Conservation (phyloP, 2,888 invertebrate genomes). For the Parelbella ahira region DNA sequence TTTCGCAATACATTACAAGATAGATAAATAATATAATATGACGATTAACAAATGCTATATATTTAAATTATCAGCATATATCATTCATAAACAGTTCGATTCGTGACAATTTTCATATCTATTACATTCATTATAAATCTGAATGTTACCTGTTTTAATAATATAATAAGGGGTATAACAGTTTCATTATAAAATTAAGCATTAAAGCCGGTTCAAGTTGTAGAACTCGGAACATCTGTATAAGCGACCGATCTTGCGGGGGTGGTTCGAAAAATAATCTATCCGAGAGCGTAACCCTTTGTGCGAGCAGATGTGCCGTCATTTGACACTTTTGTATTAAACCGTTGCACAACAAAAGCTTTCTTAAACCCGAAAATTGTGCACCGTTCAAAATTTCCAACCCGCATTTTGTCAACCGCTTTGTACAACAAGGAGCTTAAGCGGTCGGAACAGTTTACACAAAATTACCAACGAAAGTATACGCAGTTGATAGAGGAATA, state of each 20-base stretch:
- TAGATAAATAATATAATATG: too few species aligned
- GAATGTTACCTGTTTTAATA: too few species aligned
- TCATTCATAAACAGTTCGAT: too few species aligned
- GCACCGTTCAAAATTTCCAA: slow-evolving; percentile 68
- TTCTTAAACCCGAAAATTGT: slow-evolving; percentile 78
- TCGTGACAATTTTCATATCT: too few species aligned
- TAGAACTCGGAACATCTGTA: slow-evolving; percentile 65
- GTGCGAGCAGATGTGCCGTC: slow-evolving; percentile 78
- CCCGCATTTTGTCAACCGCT: slow-evolving; percentile 72
- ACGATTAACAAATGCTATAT: too few species aligned
- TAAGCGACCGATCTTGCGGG: slow-evolving; percentile 76
- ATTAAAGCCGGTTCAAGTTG: slow-evolving; percentile 18
- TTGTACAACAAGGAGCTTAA: slow-evolving; percentile 37
- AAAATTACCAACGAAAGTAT: slow-evolving; percentile 22
- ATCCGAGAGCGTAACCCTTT: slow-evolving; percentile 75
- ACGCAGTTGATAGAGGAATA: slow-evolving; percentile 19
- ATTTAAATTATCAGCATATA: too few species aligned
- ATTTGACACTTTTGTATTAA: slow-evolving; percentile 81
- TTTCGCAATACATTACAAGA: too few species aligned
- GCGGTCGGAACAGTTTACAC: slow-evolving; percentile 24
- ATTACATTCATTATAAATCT: too few species aligned
- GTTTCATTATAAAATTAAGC: slow-evolving; percentile 29
- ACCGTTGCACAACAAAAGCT: slow-evolving; percentile 79
- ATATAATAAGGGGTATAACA: slow-evolving; percentile 10
- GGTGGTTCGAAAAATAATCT: slow-evolving; percentile 79